These are phyloP conservation scores for Pelodiscus sinensis DNA, from an alignment of 2,113 vertebrate species.

Conservation along the genomic window DNA sequence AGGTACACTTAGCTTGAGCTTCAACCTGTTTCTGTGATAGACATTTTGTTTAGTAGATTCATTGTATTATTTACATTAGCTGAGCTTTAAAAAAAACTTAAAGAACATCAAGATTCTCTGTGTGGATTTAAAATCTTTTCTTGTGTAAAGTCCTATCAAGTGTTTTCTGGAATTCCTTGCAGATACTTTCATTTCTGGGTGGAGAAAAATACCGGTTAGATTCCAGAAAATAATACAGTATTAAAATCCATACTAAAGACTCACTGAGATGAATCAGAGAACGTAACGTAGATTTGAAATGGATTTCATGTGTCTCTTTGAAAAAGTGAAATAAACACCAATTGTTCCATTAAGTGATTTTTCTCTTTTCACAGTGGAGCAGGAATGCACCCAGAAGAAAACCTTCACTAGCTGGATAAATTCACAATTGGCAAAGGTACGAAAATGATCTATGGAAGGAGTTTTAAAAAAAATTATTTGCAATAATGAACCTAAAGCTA, in stretches of 20 bases:
- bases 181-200: not conserved
- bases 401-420: constrained; percentile 98
- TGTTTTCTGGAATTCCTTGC: not conserved
- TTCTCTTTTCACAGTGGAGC: constrained; percentile 82
- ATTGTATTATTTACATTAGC: fast-evolving
- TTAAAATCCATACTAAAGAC: not conserved
- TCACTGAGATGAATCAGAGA: not conserved
- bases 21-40: not conserved
- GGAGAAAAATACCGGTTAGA: not conserved
- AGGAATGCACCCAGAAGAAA: constrained; percentile 94
- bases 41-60: fast-evolving
- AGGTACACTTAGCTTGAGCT: not conserved
- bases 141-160: not conserved
- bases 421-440: constrained; percentile 93
- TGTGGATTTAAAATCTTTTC: not conserved
- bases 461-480: not conserved
- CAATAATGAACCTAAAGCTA: not conserved
- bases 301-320: not conserved
- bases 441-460: not conserved
- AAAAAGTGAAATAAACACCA: not conserved
- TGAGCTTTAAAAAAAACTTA: not conserved
- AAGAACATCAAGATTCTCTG: not conserved
- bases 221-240: not conserved
- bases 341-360: not conserved
- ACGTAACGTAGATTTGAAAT: fast-evolving